Evolutionary conservation across 2,113 vertebrate species (phyloP).

Genomic region (Aythya baeri): DNA sequence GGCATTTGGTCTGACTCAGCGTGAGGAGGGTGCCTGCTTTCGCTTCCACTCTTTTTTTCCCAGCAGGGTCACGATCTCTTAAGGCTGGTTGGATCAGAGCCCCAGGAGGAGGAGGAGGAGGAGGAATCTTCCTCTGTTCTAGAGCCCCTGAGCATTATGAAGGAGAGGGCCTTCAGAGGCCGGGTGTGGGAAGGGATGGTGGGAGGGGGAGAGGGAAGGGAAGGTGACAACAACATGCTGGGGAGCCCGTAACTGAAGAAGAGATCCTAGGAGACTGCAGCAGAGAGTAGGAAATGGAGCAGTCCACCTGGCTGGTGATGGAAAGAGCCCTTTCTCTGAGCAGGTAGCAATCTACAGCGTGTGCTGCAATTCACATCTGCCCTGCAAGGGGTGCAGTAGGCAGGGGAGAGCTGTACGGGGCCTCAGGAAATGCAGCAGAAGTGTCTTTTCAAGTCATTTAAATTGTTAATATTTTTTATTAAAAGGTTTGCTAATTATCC

Average conservation of each 20-base stretch:
- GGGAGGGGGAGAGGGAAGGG: too few species aligned
- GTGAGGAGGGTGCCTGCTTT: not conserved
- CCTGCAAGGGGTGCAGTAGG: not conserved
- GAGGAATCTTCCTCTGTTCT: not conserved
- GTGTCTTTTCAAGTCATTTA: not conserved
- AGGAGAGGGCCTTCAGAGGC: not conserved
- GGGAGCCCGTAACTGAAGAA: not conserved
- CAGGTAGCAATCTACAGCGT: rapidly evolving
- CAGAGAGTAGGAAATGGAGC: not conserved
- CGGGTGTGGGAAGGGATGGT: too few species aligned
- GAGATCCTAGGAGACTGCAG: not conserved
- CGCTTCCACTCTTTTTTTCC: not conserved
- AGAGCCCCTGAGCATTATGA: not conserved
- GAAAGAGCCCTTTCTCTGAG: not conserved
- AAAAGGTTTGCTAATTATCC: not conserved
- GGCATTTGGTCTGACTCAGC: not conserved
- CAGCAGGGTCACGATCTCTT: not conserved
- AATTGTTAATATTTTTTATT: not conserved
- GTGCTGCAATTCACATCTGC: not conserved
- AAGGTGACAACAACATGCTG: not conserved
- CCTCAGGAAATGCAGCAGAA: not conserved
- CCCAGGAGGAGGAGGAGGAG: not conserved
- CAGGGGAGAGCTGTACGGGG: not conserved
- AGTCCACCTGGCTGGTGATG: not conserved
- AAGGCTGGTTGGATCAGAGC: not conserved